Conservation (phyloP, 2,888 invertebrate genomes). For the Eupithecia inturbata region DNA sequence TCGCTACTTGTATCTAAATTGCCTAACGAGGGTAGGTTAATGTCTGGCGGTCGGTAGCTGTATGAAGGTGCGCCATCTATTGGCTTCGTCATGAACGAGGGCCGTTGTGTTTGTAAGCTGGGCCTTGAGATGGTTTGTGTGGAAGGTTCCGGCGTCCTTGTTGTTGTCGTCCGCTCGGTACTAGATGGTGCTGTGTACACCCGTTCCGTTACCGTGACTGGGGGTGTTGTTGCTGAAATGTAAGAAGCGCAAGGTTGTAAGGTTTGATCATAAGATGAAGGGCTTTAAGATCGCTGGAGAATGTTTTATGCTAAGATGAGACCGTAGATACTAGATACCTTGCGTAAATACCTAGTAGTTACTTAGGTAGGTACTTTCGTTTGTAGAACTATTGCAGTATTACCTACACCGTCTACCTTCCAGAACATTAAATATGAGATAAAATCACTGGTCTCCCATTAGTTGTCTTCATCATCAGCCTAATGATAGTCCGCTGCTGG, state of each 20-base stretch:
- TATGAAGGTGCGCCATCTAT: slow-evolving; percentile 81
- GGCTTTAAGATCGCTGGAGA: too few species aligned
- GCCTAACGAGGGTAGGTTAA: slow-evolving; percentile 76
- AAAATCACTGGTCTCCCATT: too few species aligned
- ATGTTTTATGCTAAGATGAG: too few species aligned
- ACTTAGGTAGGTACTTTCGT: too few species aligned
- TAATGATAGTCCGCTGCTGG: too few species aligned
- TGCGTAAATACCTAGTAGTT: too few species aligned
- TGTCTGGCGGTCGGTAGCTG: slow-evolving; percentile 77
- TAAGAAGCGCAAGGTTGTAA: slow-evolving; percentile 25
- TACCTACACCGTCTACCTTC: too few species aligned
- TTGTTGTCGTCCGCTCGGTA: slow-evolving; percentile 57
- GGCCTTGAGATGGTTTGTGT: slow-evolving; percentile 69
- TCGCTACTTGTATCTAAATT: slow-evolving; percentile 80
- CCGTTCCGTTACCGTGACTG: slow-evolving; percentile 68
- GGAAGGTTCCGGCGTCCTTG: slow-evolving; percentile 60
- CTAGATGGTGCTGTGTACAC: slow-evolving; percentile 75
- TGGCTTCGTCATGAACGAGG: slow-evolving; percentile 81
- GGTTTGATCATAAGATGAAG: neutral
- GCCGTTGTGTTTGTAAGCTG: slow-evolving; percentile 74
- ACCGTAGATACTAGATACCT: too few species aligned
- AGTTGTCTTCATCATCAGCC: too few species aligned
- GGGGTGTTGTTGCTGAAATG: slow-evolving; percentile 65
- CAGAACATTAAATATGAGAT: too few species aligned
- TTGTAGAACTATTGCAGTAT: too few species aligned